A percentile compares a stretch with the other conserved stretches of the same genome.
These are phyloP conservation scores for Pelmatolapia mariae DNA, from an alignment of 2,113 vertebrate species.

Conservation along the genomic window DNA sequence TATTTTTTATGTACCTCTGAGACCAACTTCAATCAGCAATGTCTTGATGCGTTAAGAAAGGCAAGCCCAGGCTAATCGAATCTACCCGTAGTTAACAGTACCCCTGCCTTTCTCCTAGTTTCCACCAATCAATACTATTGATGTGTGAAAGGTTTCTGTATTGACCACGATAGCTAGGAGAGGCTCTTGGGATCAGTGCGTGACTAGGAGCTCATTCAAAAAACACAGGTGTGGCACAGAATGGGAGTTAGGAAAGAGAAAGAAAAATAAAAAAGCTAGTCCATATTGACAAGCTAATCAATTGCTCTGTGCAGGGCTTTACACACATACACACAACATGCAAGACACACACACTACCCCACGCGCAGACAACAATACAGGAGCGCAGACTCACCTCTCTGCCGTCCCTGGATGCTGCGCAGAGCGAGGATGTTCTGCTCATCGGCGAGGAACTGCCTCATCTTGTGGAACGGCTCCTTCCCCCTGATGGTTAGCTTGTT, in stretches of 20 bases:
- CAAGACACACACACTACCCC: neutral
- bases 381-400: conserved; percentile 84
- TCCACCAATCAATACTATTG: conserved; percentile 62
- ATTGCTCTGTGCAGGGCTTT: conserved; percentile 49
- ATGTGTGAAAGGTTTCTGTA: conserved; percentile 72
- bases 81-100: conserved; percentile 62
- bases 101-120: conserved; percentile 47
- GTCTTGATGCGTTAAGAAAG: conserved; percentile 64
- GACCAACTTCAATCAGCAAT: conserved; percentile 58
- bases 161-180: conserved; percentile 59
- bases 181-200: conserved; percentile 56
- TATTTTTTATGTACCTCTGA: conserved; percentile 27
- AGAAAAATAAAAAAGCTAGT: conserved; percentile 51
- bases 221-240: conserved; percentile 62
- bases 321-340: conserved; percentile 23
- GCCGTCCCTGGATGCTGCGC: conserved; percentile 94
- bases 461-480: conserved; percentile 98
- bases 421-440: conserved; percentile 96
- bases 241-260: conserved; percentile 48
- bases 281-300: conserved; percentile 62
- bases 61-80: conserved; percentile 63
- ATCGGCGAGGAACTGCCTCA: conserved; percentile 96
- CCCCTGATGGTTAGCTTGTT: conserved; percentile 94
- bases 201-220: conserved; percentile 54
- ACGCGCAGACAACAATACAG: neutral